Evolutionary conservation across 2,113 vertebrate genomes (phyloP).

Genomic region (Mesocricetus auratus): DNA sequence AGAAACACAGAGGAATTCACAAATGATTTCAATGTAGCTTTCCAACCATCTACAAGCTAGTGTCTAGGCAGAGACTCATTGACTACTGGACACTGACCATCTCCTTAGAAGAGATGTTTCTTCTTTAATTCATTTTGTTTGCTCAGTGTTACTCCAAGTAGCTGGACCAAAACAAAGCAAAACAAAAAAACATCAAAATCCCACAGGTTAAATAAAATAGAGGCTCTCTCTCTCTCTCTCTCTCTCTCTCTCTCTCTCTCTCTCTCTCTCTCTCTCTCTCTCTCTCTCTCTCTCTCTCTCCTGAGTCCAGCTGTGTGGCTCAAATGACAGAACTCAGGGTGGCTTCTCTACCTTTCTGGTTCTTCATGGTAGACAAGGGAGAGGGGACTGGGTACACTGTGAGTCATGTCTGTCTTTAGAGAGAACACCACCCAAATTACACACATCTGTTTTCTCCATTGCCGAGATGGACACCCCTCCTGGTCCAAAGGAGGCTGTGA

Average conservation of each 20-base stretch:
- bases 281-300: not conserved
- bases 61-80: not conserved
- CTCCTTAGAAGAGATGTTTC: not conserved
- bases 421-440: not conserved
- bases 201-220: not conserved
- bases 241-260: not conserved
- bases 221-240: not conserved
- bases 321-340: not conserved
- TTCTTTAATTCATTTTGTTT: slow-evolving; percentile 14
- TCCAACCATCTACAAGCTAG: not conserved
- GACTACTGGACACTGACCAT: not conserved
- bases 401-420: not conserved
- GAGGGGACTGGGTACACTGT: not conserved
- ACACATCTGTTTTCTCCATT: not conserved
- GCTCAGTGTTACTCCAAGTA: not conserved
- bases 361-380: not conserved
- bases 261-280: not conserved
- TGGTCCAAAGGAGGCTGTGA: not conserved
- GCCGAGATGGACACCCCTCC: not conserved
- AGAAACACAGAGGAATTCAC: not conserved
- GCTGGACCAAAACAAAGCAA: no score
- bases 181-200: not conserved
- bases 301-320: not conserved
- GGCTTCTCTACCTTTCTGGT: not conserved
- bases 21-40: not conserved